Base-by-base conservation (phyloP, 1,140 invertebrate species). In the Meloidogyne chitwoodi region DNA sequence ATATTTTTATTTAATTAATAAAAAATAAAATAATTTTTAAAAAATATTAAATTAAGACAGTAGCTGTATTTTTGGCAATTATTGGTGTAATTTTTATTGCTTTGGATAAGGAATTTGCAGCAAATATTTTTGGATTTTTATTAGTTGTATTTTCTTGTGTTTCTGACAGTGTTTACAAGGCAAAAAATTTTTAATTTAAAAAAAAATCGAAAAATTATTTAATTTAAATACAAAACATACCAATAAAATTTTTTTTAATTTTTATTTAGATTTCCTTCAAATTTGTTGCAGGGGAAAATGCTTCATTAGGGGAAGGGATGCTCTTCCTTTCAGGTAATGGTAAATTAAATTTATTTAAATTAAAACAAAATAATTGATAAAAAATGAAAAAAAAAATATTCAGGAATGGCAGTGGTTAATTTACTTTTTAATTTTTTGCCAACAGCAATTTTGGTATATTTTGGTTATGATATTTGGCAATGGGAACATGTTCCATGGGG, bases 241-340 rank as follows among this genome's bases (percentile, higher is more conserved):
- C 8, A 26, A 31, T 26, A 24, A 11, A 29, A 24, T 27, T 68
- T 26, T 12, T 24, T 29, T 26, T 12, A 6, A 61, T 22, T 76
- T 75, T 69, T n/a, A n/a, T n/a, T n/a, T 38, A 80, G 79, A 80
- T 82, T 5, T 62, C 71, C 10, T 82, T 82, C 81, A 84, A 84
- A 73, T 61, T 66, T 48, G 22, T 80, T 41, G 74, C 79, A 31
- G 79, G 79, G n/a, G 48, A 56, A 8, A 29, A 81, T 63, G 81
- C 81, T 27, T 80, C 79, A 6, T 68, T 85, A 2, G 84, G 84
- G 6, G 80, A 85, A 72, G 84, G 83, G 22, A 83, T 82, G 10
- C 62, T 85, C 8, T 85, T 85, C 41, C 85, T 85, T 76, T 80
- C 78, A n/a, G n/a, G n/a, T n/a, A n/a, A n/a, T n/a, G n/a, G n/a